phyloP scores from a whole-genome alignment of 2,888 invertebrate genomes.

The Pandemis cinnamomeana region DNA sequence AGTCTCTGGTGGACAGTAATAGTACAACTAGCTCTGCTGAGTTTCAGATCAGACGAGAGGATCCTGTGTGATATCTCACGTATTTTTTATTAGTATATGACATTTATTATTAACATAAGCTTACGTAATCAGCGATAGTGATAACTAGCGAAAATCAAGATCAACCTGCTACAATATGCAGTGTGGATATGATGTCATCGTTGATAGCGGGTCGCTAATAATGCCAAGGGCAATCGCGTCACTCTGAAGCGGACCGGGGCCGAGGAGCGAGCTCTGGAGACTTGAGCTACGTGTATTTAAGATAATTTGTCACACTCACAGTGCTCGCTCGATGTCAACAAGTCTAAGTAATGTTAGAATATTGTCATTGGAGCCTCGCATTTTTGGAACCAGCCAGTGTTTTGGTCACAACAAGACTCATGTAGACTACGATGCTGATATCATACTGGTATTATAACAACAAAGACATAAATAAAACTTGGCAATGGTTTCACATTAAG shows the following conservation, averaged over 20 bases:
- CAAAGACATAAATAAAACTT: neutral
- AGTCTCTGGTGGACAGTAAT: neutral
- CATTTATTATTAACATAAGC: neutral
- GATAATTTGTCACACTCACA: neutral
- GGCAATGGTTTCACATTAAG: conserved; percentile 1
- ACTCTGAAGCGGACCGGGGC: conserved; percentile 40
- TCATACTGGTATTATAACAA: neutral
- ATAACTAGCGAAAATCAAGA: conserved; percentile 16
- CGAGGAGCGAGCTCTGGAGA: neutral
- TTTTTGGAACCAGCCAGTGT: neutral
- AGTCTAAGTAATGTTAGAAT: neutral
- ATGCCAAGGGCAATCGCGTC: conserved; percentile 73
- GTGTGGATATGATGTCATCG: conserved; percentile 49
- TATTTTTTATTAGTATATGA: neutral
- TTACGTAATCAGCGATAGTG: neutral
- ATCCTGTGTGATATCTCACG: neutral
- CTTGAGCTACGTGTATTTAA: neutral
- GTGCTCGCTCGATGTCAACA: neutral
- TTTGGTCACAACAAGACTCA: neutral
- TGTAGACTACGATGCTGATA: neutral
- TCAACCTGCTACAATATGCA: conserved; percentile 23
- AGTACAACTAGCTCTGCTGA: neutral
- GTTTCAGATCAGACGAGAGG: neutral
- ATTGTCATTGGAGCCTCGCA: neutral
- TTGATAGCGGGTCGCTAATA: conserved; percentile 56